These are phyloP conservation scores for Drosophila punjabiensis DNA, from an alignment of 1,140 invertebrate species.

Conservation along the genomic window DNA sequence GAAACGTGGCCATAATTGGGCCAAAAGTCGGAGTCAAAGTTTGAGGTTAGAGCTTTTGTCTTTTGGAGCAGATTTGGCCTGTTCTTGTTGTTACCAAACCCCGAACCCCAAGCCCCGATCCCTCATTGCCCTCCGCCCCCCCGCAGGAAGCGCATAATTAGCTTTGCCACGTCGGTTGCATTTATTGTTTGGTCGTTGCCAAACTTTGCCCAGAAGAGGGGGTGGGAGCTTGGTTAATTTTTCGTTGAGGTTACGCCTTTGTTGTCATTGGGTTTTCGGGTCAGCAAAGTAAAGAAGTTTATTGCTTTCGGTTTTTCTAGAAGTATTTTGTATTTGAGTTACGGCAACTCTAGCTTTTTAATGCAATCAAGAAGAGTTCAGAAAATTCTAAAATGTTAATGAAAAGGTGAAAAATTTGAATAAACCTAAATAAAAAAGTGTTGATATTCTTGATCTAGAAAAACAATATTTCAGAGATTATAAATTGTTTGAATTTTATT, in stretches of 20 bases:
- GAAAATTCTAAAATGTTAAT: not conserved
- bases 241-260: conserved; percentile 35
- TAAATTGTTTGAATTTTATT: not conserved
- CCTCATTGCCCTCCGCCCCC: not conserved
- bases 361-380: not conserved
- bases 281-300: conserved; percentile 24
- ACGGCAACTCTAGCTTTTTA: not conserved
- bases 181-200: conserved; percentile 38
- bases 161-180: conserved; percentile 50
- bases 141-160: conserved; percentile 44
- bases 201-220: conserved; percentile 21
- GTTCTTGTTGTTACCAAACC: conserved; percentile 14
- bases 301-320: conserved; percentile 18
- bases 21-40: conserved; percentile 60
- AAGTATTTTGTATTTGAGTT: conserved; percentile 16
- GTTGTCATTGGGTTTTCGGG: conserved; percentile 31
- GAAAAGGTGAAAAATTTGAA: not conserved
- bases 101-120: not conserved
- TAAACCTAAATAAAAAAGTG: not conserved
- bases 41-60: conserved; percentile 55
- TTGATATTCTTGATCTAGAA: not conserved
- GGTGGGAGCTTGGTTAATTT: conserved; percentile 27
- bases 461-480: accelerated
- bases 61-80: conserved; percentile 35
- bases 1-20: conserved; percentile 71